phyloP scores from a whole-genome alignment of 2,113 vertebrate species.

The Myotis brandtii region DNA sequence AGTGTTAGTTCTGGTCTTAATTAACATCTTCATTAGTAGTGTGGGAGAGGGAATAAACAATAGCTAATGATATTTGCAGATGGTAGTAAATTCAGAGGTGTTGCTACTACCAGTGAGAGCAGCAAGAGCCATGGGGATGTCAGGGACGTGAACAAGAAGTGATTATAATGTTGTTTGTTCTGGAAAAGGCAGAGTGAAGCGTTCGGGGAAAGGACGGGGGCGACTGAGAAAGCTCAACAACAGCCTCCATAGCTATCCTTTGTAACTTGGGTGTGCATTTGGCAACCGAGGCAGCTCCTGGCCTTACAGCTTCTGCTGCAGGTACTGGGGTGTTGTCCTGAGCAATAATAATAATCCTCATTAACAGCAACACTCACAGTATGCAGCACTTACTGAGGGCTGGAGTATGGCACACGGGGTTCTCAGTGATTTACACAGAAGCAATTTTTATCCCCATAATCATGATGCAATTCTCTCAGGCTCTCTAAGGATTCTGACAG shows the following conservation, averaged over 20 bases:
- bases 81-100: conserved; percentile 80
- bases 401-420: not conserved
- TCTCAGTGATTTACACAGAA: not conserved
- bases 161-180: conserved; percentile 76
- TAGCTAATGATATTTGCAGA: conserved; percentile 83
- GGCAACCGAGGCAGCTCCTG: conserved; percentile 9
- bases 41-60: conserved; percentile 81
- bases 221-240: conserved; percentile 46
- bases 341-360: not conserved
- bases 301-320: conserved; percentile 7
- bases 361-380: not conserved
- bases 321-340: not conserved
- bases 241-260: not conserved
- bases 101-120: conserved; percentile 73
- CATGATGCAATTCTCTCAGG: not conserved
- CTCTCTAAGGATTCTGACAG: not conserved
- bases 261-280: conserved; percentile 49
- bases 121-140: conserved; percentile 71
- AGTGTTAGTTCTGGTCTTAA: conserved; percentile 82
- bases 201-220: conserved; percentile 15
- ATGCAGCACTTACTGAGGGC: not conserved
- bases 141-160: conserved; percentile 69
- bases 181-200: conserved; percentile 62
- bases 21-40: conserved; percentile 83
- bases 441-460: not conserved